Conservation (phyloP, 2,797 vertebrate species). For the Vultur gryphus region DNA sequence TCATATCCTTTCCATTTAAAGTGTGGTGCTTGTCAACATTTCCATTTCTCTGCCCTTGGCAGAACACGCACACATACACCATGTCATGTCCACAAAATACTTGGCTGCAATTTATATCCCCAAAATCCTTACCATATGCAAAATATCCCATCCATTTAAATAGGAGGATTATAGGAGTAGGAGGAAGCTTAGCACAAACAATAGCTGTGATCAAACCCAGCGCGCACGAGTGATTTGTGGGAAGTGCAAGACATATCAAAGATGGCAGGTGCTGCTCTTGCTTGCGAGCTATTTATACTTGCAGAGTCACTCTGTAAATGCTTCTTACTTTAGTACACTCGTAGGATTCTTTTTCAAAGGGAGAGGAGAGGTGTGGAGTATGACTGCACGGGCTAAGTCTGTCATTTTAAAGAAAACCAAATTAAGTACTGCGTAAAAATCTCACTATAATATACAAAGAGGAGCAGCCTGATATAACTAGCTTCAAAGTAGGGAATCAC, state of each 20-base stretch:
- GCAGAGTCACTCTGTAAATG: not conserved
- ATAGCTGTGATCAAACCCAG: constrained; percentile 34
- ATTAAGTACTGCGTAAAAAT: not conserved
- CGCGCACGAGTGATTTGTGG: constrained; percentile 11
- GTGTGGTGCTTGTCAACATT: not conserved
- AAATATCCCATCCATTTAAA: constrained; percentile 20
- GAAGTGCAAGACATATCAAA: constrained; percentile 27
- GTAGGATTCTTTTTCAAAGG: not conserved
- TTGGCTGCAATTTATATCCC: not conserved
- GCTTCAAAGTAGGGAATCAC: not conserved
- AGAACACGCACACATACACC: fast-evolving
- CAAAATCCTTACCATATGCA: not conserved
- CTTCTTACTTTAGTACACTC: not conserved
- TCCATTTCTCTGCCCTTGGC: not conserved
- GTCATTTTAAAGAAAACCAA: not conserved
- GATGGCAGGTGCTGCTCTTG: constrained; percentile 54
- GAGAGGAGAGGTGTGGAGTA: not conserved
- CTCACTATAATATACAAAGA: not conserved
- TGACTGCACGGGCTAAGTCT: not conserved
- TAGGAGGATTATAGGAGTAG: constrained; percentile 34
- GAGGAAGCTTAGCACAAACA: constrained; percentile 59
- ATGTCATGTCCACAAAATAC: not conserved
- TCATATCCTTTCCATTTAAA: not conserved
- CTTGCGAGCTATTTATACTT: not conserved
- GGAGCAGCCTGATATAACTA: not conserved